phyloP scores from a whole-genome alignment of 2,797 vertebrate species.

The Hemitrygon akajei region DNA sequence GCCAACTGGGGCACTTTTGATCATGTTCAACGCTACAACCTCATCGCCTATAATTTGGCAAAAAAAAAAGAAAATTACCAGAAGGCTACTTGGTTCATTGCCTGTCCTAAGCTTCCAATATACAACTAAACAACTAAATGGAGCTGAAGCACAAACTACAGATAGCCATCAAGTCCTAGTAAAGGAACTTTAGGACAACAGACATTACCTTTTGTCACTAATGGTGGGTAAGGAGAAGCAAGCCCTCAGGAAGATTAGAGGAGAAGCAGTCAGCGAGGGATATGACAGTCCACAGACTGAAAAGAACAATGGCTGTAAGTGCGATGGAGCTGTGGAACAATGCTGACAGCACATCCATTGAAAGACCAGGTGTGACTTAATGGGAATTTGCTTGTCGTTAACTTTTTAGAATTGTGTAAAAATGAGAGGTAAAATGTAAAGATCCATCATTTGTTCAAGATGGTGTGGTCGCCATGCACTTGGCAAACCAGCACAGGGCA shows the following conservation, averaged over 20 bases:
- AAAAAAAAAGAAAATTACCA: not conserved
- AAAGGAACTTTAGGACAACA: not conserved
- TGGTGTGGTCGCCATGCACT: no score
- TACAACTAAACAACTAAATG: not conserved
- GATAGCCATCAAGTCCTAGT: not conserved
- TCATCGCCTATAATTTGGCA: slow-evolving; percentile 73
- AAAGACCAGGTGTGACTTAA: not conserved
- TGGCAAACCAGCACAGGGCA: no score
- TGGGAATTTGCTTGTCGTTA: not conserved
- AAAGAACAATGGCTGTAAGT: not conserved
- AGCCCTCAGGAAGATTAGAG: not conserved
- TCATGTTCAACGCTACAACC: slow-evolving; percentile 88
- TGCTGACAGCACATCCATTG: not conserved
- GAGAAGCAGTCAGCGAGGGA: not conserved
- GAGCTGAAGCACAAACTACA: not conserved
- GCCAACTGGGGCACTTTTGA: slow-evolving; percentile 92
- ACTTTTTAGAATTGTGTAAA: not conserved
- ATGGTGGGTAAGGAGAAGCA: not conserved
- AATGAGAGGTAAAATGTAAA: not conserved
- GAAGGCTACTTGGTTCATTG: not conserved
- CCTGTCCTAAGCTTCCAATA: no score
- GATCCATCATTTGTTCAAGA: not conserved
- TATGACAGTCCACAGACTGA: not conserved
- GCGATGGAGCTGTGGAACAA: not conserved
- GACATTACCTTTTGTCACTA: not conserved